Conservation (phyloP, 2,797 vertebrate genomes). For the Telmatherina bonti region DNA sequence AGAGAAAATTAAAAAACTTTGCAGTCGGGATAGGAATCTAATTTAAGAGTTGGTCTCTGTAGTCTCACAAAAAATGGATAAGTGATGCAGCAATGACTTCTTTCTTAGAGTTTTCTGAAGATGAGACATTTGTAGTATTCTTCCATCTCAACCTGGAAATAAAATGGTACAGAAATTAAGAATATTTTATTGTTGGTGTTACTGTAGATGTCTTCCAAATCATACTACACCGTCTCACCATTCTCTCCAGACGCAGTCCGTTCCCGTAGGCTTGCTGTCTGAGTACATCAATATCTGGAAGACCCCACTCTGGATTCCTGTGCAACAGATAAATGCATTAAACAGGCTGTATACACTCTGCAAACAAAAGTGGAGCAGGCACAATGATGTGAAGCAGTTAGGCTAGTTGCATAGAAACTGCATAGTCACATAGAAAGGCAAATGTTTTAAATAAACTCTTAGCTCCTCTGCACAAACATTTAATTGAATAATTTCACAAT, state of each 20-base stretch:
- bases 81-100: not conserved
- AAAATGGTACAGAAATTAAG: conserved; percentile 10
- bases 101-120: conserved; percentile 76
- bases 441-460: not conserved
- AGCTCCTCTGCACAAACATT: not conserved
- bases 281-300: conserved; percentile 82
- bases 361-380: not conserved
- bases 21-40: not conserved
- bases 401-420: too few species aligned
- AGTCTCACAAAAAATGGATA: not conserved
- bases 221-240: conserved; percentile 62
- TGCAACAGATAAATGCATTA: not conserved
- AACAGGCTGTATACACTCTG: not conserved
- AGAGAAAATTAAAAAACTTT: not conserved
- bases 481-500: too few species aligned
- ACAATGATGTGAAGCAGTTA: not conserved
- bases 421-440: not conserved
- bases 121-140: conserved; percentile 82
- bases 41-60: not conserved
- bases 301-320: conserved; percentile 84
- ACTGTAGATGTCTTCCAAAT: fast-evolving
- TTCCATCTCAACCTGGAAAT: conserved; percentile 81
- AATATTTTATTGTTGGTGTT: not conserved
- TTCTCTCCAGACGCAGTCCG: conserved; percentile 77
- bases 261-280: conserved; percentile 78